Conservation (phyloP, 2,888 invertebrate species). For the Sminthurinus aureus region DNA sequence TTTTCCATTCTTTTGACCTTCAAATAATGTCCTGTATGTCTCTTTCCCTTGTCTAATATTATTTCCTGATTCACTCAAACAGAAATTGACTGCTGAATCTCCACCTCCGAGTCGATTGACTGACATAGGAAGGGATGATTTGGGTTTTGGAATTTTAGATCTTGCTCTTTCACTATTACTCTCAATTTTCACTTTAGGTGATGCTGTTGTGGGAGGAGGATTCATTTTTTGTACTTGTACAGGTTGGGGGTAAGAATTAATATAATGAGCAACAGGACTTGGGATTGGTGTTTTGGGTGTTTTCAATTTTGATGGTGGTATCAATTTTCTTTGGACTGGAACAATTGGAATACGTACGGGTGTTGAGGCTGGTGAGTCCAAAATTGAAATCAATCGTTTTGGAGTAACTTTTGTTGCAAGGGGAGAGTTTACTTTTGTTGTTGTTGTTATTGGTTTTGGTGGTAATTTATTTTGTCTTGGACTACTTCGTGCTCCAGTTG, state of each 20-base stretch:
- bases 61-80: not conserved
- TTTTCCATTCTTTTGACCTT: not conserved
- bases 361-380: slow-evolving; percentile 34
- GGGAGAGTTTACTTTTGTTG: not conserved
- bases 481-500: slow-evolving; percentile 37
- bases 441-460: not conserved
- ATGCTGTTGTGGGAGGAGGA: not conserved
- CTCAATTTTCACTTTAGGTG: not conserved
- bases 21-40: not conserved
- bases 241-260: slow-evolving; percentile 49
- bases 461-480: not conserved
- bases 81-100: not conserved
- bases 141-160: slow-evolving; percentile 15
- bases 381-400: slow-evolving; percentile 15
- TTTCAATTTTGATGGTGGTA: slow-evolving; percentile 20
- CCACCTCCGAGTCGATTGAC: not conserved
- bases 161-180: not conserved
- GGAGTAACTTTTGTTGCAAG: slow-evolving; percentile 9
- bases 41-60: slow-evolving; percentile 11
- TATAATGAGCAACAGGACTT: slow-evolving; percentile 52
- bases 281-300: slow-evolving; percentile 31
- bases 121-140: not conserved
- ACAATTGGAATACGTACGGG: too few relatives aligned
- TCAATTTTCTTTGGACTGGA: not conserved
- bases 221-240: not conserved